Evolutionary conservation across 2,113 vertebrate genomes (phyloP).

Genomic region (Ardeotis arabs): DNA sequence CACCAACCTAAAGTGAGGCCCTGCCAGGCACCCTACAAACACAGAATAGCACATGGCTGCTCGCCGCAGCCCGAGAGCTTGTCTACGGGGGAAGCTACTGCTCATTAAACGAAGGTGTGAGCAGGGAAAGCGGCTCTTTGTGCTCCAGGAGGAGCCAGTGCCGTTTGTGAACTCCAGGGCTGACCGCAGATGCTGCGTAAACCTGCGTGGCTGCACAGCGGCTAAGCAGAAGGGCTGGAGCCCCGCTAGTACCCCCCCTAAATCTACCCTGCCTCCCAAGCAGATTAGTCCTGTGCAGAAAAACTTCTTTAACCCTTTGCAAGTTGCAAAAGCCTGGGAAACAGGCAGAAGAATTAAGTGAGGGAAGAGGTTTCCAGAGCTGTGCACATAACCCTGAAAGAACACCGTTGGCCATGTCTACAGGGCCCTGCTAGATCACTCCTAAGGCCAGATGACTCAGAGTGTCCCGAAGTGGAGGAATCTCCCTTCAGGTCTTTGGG

Average conservation of each 20-base stretch:
- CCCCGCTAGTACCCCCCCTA: neutral
- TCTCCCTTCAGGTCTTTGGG: neutral
- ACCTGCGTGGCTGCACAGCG: neutral
- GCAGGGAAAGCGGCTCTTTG: neutral
- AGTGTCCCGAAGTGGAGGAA: neutral
- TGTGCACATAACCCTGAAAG: neutral
- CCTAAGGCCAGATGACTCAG: neutral
- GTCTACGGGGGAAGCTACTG: neutral
- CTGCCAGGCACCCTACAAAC: slow-evolving; percentile 22
- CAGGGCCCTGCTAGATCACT: neutral
- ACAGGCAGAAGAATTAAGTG: neutral
- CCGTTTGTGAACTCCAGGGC: neutral
- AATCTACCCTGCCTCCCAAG: neutral
- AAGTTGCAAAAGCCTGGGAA: neutral
- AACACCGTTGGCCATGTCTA: neutral
- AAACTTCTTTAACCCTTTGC: neutral
- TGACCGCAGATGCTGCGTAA: neutral
- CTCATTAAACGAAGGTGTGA: slow-evolving; percentile 31
- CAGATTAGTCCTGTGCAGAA: neutral
- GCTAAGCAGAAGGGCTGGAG: neutral
- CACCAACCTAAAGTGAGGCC: neutral
- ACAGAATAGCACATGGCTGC: neutral
- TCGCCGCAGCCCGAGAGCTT: neutral
- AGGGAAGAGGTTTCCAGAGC: neutral
- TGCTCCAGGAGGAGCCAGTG: neutral